Conservation (phyloP, 2,888 invertebrate genomes). For the Caenorhabditis sp. region DNA sequence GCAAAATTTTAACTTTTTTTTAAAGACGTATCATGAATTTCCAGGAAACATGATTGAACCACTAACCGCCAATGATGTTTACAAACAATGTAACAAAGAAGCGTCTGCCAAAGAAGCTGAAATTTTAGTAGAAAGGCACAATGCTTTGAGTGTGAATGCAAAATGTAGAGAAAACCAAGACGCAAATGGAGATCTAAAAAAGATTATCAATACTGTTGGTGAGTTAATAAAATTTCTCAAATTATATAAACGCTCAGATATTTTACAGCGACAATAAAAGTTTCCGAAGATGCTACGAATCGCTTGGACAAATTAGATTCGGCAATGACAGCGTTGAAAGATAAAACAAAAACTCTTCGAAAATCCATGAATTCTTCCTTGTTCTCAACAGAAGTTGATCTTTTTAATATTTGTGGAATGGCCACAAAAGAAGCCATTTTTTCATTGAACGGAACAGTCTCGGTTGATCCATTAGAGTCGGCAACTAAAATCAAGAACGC, state of each 20-base stretch:
- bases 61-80: not conserved
- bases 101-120: not conserved
- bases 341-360: not conserved
- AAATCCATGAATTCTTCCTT: slow-evolving; percentile 21
- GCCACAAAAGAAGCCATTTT: slow-evolving; percentile 20
- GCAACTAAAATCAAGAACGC: slow-evolving; percentile 8
- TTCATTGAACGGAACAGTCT: slow-evolving; percentile 10
- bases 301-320: not conserved
- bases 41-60: not conserved
- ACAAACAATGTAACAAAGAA: not conserved
- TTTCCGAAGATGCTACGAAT: not conserved
- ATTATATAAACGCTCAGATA: not conserved
- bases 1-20: not conserved
- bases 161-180: not conserved
- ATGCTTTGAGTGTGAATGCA: not conserved
- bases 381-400: slow-evolving; percentile 21
- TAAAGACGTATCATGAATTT: not conserved
- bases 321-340: not conserved
- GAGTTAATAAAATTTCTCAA: not conserved
- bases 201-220: not conserved
- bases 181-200: not conserved
- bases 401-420: slow-evolving; percentile 14
- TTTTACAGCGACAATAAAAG: not conserved
- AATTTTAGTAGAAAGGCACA: not conserved
- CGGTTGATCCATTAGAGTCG: slow-evolving; percentile 17